Evolutionary conservation across 1,140 invertebrate genomes (phyloP), one percentile per base, ranked within the genome.

Genomic region (Panonychus citri): DNA sequence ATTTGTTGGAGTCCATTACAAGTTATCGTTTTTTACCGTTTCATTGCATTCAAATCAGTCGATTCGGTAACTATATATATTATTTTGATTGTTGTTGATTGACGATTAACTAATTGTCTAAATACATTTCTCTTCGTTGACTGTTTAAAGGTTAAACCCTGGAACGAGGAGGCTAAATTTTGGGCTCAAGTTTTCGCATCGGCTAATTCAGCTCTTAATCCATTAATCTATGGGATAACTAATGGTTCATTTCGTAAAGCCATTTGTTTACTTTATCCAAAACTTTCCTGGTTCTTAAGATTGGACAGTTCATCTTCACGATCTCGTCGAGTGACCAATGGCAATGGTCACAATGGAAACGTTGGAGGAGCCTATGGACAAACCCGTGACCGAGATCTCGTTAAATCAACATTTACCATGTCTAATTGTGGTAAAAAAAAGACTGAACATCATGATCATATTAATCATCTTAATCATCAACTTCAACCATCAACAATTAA

Each of bases 1-100:
- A 62, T 77, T 2, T 79, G 80, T 62, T 75, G 80, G 56, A 60
- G 81, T 17, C 81, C 81, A 1, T 82, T 80, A n/a, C 53, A 57
- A 30, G 27, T 49, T 17, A 4, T 51, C 13, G 15, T 58, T 13
- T 60, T 60, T 34, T 57, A 66, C 19, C 43, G 43, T 21, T 46
- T 46, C 19, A 21, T 46, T 46, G 43, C 43, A 7, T 24, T 46
- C 13, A 46, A 46, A 19, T n/a, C 43, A 21, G 30, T 34, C 12
- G 43, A 46, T 46, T 46, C 43, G 43, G 43, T 46, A 46, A 46
- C 8, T 19, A n/a, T n/a, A 21, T 46, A 21, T 43, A 17, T 43
- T 43, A 17, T 12, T 46, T 24, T 21, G 8, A 21, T 24, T 24
- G 21, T 43, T 43, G 42, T 46, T 21, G 5, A 15, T 15, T 46